These are phyloP conservation scores for Glyptemys insculpta DNA, from an alignment of 2,797 vertebrate genomes.

Conservation along the genomic window DNA sequence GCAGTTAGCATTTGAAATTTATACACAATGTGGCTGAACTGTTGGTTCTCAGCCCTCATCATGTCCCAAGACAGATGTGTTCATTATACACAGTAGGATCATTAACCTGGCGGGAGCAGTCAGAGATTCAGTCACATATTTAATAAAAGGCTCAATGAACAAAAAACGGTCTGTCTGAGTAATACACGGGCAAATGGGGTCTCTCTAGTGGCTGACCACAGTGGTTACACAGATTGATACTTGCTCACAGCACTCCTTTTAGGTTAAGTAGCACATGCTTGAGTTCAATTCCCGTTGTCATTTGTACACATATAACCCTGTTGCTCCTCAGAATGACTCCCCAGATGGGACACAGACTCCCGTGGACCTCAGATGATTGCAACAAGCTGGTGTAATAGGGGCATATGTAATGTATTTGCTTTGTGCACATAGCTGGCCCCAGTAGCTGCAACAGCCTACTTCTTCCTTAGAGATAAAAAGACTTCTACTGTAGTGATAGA, in stretches of 20 bases:
- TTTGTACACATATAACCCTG: not conserved
- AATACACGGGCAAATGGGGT: not conserved
- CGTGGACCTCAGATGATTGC: not conserved
- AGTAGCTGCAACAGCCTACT: not conserved
- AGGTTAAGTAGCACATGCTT: not conserved
- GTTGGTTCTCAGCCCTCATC: constrained; percentile 1
- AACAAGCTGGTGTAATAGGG: not conserved
- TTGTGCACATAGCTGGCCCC: not conserved
- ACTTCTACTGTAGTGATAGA: constrained; percentile 10
- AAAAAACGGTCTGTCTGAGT: not conserved
- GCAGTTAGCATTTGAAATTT: constrained; percentile 50
- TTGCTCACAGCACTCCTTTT: not conserved
- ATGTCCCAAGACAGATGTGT: constrained; percentile 19
- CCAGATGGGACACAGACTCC: not conserved
- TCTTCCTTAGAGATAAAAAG: not conserved
- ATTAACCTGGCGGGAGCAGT: constrained; percentile 6
- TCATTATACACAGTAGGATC: constrained; percentile 34
- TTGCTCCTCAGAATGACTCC: not conserved
- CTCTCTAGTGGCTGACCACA: not conserved
- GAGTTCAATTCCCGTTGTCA: not conserved
- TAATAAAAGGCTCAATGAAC: constrained; percentile 18
- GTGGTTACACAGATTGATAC: not conserved
- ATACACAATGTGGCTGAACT: constrained; percentile 15
- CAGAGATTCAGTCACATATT: not conserved
- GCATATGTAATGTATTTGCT: not conserved